Evolutionary conservation across 2,888 invertebrate species (phyloP), one percentile per base, ranked within the genome.

Genomic region (Polymixis flavicincta): DNA sequence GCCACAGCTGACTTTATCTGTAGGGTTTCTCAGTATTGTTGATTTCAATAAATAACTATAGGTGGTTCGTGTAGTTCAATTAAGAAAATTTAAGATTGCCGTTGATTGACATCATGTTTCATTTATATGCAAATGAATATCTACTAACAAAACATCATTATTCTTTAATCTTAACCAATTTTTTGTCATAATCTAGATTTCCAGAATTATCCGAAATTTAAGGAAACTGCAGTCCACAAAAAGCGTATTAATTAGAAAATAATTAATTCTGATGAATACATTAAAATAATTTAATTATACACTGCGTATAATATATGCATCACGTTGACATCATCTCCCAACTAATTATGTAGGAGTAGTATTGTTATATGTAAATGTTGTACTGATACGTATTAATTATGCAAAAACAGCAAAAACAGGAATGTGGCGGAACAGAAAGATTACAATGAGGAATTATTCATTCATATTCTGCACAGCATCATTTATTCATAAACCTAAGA

Each of bases 321-420:
- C 74, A 42, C 48, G 71, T 82, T 84, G 78, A 88, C 87, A 83
- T 83, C 85, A 87, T 87, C 79, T 74, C 73, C 57, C 37, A 63
- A 57, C 64, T 79, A 76, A 86, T 81, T 86, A 83, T 66, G 73
- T 81, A 73, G 59, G 63, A 85, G 45, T 85, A 59, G 73, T 82
- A 84, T 81, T 82, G 82, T 84, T 84, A 45, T 86, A 86, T 88
- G 85, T 82, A 84, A 76, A 75, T 82, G 55, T 70, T 83, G 71
- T 69, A 72, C 82, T 81, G 78, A 72, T 74, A 82, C 76, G 82
- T 82, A 60, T 71, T 79, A 72, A 84, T 82, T 84, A 87, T 79
- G 78, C 70, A 71, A 81, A n/a, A 73, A 71, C 64, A 37, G 32
- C 71, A 78, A 71, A 82, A 85, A 85, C 71, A 54, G 57, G 80